phyloP scores from a whole-genome alignment of 2,888 invertebrate species.

The Brachynemurus nebulosus region DNA sequence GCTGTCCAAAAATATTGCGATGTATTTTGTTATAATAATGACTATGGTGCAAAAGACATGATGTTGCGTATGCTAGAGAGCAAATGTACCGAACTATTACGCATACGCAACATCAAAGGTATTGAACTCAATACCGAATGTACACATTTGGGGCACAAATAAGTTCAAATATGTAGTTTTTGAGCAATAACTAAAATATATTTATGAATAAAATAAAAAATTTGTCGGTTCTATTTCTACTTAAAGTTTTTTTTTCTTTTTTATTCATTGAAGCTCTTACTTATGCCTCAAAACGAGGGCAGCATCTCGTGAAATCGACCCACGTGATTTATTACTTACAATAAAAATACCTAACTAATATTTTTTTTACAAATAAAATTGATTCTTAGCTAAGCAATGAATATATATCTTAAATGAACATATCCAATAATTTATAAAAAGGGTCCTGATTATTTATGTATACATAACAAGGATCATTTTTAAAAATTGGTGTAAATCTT shows the following conservation, averaged over 20 bases:
- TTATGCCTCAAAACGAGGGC: background rate
- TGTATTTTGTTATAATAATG: background rate
- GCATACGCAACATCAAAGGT: too few relatives aligned
- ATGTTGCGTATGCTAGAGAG: too few relatives aligned
- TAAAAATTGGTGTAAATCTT: background rate
- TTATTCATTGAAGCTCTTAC: background rate
- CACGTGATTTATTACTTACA: slow-evolving; percentile 24
- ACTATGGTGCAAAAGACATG: background rate
- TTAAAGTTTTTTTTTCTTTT: background rate
- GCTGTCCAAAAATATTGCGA: slow-evolving; percentile 4
- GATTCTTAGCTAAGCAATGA: slow-evolving; percentile 29
- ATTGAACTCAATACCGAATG: too few relatives aligned
- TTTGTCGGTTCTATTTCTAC: background rate
- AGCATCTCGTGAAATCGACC: slow-evolving; percentile 1
- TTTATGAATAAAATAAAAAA: too few relatives aligned
- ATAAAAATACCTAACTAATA: slow-evolving; percentile 32
- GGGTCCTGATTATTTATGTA: background rate
- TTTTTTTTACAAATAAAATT: slow-evolving; percentile 34
- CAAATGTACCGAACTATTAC: too few relatives aligned
- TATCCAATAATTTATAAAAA: background rate
- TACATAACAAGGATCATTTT: background rate
- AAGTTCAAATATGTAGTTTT: too few relatives aligned
- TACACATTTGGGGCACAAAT: too few relatives aligned
- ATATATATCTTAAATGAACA: slow-evolving; percentile 25
- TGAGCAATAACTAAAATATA: too few relatives aligned